Evolutionary conservation across 2,113 vertebrate genomes (phyloP), one percentile per base, ranked within the genome.

Genomic region (Noturus placidus): DNA sequence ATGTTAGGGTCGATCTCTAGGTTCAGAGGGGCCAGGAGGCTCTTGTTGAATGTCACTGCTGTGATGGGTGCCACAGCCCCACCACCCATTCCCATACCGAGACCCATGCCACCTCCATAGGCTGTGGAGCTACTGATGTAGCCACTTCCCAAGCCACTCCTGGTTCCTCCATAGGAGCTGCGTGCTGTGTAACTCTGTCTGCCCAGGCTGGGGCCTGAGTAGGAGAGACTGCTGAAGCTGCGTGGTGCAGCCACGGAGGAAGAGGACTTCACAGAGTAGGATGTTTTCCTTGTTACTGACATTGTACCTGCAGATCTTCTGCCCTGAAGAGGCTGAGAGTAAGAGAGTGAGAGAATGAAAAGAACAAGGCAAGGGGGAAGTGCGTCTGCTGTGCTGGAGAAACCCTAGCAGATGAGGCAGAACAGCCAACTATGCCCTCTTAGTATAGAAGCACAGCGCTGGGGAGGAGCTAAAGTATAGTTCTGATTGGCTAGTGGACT

Each of bases 1-100:
- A 99, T 97, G 91, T 90, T 94, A 0, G 97, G 97, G 90, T 99
- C 97, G 88, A 99, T 96, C 90, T 97, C 96, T 87, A 99, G 94
- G 82, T 97, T 97, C 87, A 99, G 93, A 0, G 97, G 98, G 6
- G 96, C 92, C 91, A 99, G 92, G 1, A 99, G 97, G 67, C 96
- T 98, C 94, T 95, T 96, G 94, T 98, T 99, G 88, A 98, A 89
- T 0, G 95, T 95, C 84, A 99, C 98, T 30, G 97, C 96, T 38
- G 96, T 96, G 91, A 99, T 97, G 50, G 93, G 93, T 72, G 91
- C 81, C 10, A 94, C 92, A 5, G 89, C 5, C 78, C 0, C 0
- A 0, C 91, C 92, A 15, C 85, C 33, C 0, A 38, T 25, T 27
- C 92, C 87, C 80, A 91, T 83, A 5, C 93, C 88, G 88, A 95